A percentile compares a stretch with the other conserved stretches of the same genome.
Conservation (phyloP, 2,888 invertebrate genomes). For the Sisyra nigra region DNA sequence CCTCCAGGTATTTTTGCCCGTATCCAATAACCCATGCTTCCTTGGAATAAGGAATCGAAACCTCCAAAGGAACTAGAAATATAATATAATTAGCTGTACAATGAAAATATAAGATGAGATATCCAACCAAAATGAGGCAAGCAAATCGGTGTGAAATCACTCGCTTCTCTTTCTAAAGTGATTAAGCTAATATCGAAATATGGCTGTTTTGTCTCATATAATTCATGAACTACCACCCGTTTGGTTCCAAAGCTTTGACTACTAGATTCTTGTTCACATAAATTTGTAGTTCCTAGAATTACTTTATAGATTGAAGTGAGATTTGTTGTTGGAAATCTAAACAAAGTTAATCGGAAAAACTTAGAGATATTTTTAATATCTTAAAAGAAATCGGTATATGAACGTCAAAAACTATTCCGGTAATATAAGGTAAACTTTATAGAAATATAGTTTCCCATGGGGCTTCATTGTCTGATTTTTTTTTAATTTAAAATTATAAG, state of each 20-base stretch:
- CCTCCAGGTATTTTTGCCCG: constrained; percentile 20
- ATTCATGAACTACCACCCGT: constrained; percentile 23
- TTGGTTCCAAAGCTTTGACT: constrained; percentile 17
- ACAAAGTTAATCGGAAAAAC: neutral
- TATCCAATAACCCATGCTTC: constrained; percentile 23
- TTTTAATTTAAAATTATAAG: too few species aligned
- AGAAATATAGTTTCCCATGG: too few species aligned
- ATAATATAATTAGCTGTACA: too few species aligned
- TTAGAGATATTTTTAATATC: too few species aligned
- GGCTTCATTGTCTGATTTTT: too few species aligned
- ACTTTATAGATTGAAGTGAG: constrained; percentile 21
- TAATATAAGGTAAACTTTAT: too few species aligned
- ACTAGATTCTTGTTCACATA: constrained; percentile 22
- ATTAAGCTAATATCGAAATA: constrained; percentile 24
- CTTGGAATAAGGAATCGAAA: constrained; percentile 13
- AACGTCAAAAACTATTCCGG: too few species aligned
- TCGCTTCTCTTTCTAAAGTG: constrained; percentile 18
- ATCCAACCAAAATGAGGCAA: constrained; percentile 20
- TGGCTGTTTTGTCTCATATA: constrained; percentile 19
- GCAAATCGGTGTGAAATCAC: constrained; percentile 20
- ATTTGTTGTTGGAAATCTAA: constrained; percentile 10
- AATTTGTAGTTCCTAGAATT: constrained; percentile 16
- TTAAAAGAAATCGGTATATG: too few species aligned
- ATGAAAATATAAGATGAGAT: too few species aligned
- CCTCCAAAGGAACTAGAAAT: neutral